Percentiles rank a stretch among this genome's conserved stretches.
These are phyloP conservation scores for Platanista minor DNA, from an alignment of 2,113 vertebrate species.

Conservation along the genomic window DNA sequence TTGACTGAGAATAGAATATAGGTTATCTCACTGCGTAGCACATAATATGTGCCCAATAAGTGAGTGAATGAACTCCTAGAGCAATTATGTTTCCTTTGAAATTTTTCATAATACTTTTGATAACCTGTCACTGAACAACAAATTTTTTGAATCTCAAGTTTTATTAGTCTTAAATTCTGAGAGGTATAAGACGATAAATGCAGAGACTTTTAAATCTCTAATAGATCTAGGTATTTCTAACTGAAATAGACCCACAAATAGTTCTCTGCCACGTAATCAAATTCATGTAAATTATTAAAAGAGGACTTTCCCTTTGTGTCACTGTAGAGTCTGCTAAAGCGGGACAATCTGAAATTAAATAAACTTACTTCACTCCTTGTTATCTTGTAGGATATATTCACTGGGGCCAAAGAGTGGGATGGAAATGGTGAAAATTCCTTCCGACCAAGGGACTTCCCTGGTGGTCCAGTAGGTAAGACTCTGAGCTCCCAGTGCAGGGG, in stretches of 20 bases:
- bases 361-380: not conserved
- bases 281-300: not conserved
- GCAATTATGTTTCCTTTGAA: not conserved
- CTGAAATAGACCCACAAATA: not conserved
- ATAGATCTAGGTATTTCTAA: not conserved
- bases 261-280: not conserved
- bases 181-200: not conserved
- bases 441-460: not conserved
- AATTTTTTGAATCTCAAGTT: not conserved
- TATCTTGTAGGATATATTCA: not conserved
- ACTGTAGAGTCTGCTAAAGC: not conserved
- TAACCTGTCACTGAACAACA: not conserved
- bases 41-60: not conserved
- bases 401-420: not conserved
- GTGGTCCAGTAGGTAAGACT: too few species aligned
- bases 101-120: not conserved
- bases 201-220: not conserved
- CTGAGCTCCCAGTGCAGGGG: too few species aligned
- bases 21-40: not conserved
- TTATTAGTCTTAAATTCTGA: constrained; percentile 1
- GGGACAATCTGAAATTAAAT: not conserved
- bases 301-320: not conserved
- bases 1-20: not conserved
- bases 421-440: not conserved
- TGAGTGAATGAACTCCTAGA: not conserved